Percentiles rank a stretch among this genome's conserved stretches.
phyloP scores from a whole-genome alignment of 2,113 vertebrate genomes.

The Diadophis punctatus region DNA sequence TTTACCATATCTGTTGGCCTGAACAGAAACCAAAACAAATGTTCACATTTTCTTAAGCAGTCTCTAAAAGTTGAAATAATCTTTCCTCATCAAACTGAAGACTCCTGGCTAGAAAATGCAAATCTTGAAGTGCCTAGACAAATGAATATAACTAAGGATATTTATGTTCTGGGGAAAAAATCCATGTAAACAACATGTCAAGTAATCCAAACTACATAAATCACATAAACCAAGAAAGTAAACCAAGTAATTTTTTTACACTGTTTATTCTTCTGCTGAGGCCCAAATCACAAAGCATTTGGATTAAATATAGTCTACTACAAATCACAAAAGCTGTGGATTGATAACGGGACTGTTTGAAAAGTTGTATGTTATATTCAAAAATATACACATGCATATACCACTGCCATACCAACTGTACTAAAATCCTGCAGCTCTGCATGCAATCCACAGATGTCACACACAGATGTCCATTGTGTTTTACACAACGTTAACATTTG shows the following conservation, averaged over 20 bases:
- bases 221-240: neutral
- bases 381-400: neutral
- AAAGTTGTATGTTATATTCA: neutral
- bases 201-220: neutral
- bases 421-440: neutral
- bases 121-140: neutral
- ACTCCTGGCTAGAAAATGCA: neutral
- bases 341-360: neutral
- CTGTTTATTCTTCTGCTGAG: conserved; percentile 1
- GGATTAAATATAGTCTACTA: neutral
- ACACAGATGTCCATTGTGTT: neutral
- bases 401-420: neutral
- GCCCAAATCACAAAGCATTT: neutral
- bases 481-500: neutral
- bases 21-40: neutral
- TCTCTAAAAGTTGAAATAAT: neutral
- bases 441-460: neutral
- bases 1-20: neutral
- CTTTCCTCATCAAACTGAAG: neutral
- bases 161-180: neutral
- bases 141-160: neutral
- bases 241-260: neutral
- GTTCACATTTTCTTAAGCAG: neutral
- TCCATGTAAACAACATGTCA: neutral
- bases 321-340: neutral